These are phyloP conservation scores for Petrosia ficiformis DNA, from an alignment of 37 sponge, comb jelly and placozoan species.

Conservation along the genomic window DNA sequence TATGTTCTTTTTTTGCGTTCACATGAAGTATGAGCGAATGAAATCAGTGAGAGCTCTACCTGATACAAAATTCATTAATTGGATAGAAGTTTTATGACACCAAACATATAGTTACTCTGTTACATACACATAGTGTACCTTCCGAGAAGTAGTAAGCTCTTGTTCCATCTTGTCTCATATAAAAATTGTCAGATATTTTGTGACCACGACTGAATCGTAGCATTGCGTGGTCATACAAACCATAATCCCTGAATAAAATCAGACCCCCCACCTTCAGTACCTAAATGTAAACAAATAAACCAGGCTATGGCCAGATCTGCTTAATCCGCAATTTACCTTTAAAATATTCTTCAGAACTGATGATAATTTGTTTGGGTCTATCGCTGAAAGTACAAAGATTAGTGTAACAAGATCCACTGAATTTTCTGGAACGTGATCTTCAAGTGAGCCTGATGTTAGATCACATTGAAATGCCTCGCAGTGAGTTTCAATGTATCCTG, in stretches of 20 bases:
- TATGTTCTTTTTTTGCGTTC: no score
- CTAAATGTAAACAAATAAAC: slow-evolving; percentile 7
- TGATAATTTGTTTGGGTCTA: slow-evolving; percentile 83
- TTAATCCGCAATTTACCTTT: slow-evolving; percentile 21
- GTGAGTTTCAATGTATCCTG: slow-evolving; percentile 34
- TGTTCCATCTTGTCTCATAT: slow-evolving; percentile 95
- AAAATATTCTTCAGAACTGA: slow-evolving; percentile 60
- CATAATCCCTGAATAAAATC: slow-evolving; percentile 93
- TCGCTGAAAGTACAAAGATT: slow-evolving; percentile 94
- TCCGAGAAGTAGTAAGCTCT: slow-evolving; percentile 94
- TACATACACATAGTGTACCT: slow-evolving; percentile 51
- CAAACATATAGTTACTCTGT: not conserved
- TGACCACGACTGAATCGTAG: slow-evolving; percentile 88
- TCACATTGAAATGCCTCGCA: slow-evolving; percentile 89
- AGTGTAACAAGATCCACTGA: slow-evolving; percentile 77
- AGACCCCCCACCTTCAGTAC: slow-evolving; percentile 83
- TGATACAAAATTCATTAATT: no score
- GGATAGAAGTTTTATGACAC: no score
- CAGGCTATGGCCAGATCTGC: not conserved
- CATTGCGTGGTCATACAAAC: slow-evolving; percentile 98
- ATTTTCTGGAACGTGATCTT: slow-evolving; percentile 21
- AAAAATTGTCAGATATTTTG: slow-evolving; percentile 91
- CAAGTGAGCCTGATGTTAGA: slow-evolving; percentile 63
- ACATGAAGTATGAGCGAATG: no score
- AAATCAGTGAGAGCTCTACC: no score